Evolutionary conservation across 2,888 invertebrate species (phyloP), one percentile per base, ranked within the genome.

Genomic region (Tridacna crocea): DNA sequence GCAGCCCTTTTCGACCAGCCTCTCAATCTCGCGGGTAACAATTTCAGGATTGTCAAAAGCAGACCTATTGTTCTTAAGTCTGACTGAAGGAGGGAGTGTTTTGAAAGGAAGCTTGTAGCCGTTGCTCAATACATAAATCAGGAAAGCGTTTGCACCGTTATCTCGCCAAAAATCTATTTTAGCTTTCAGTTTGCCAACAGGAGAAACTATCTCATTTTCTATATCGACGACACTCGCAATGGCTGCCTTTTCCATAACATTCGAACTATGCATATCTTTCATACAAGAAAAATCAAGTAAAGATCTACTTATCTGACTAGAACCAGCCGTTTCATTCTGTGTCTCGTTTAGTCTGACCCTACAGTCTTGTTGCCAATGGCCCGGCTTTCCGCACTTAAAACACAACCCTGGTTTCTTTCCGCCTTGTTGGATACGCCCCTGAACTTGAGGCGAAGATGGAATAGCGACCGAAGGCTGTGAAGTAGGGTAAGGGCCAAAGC

Each of bases 321-420:
- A 22, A 24, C 27, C 36, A 0, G 12, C 19, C 24, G 55, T 27
- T 36, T 55, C 27, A n/a, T 10, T n/a, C 55, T 48, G 10, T 58
- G 24, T 10, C 0, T 8, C 27, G 17, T 13, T 27, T 3, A n/a
- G n/a, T n/a, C n/a, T n/a, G n/a, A n/a, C n/a, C n/a, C n/a, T n/a
- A n/a, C n/a, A 82, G 13, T 82, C 76, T 13, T 27, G n/a, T 27
- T 73, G 60, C 79, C 83, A 83, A 55, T 83, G 79, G 17, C 79
- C 79, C 19, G 70, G 65, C 46, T 51, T 63, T 12, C 78, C 75
- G 63, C 82, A 82, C 27, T 58, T 61, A 58, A 82, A 82, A 75
- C 82, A 82, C 8, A 72, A n/a, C 22, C 82, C 82, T 0, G 82
- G 75, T 27, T 55, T 70, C 27, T 48, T 75, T n/a, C 66, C 47